Evolutionary conservation across 1,140 invertebrate genomes (phyloP).

Genomic region (Papilio helenus): DNA sequence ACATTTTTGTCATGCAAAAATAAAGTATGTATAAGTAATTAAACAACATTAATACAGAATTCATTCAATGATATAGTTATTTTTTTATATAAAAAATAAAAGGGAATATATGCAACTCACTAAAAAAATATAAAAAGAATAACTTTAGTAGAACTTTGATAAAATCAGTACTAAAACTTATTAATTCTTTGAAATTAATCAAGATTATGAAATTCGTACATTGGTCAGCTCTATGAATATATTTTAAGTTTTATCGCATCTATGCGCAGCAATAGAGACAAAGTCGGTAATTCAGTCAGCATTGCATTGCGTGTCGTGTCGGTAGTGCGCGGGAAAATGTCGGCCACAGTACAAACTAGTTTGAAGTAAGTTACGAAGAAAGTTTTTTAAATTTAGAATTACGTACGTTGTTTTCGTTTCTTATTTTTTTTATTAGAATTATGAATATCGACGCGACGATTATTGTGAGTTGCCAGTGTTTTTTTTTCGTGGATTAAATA

Average conservation of each 20-base stretch:
- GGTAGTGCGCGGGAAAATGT: constrained; percentile 56
- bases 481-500: background rate
- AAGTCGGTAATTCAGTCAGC: constrained; percentile 44
- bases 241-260: background rate
- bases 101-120: too few species aligned
- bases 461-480: background rate
- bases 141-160: too few species aligned
- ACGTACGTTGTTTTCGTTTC: background rate
- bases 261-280: background rate
- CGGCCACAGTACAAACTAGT: constrained; percentile 67
- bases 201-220: too few species aligned
- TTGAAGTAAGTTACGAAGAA: constrained; percentile 73
- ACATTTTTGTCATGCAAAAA: too few species aligned
- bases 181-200: too few species aligned
- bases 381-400: constrained; percentile 51
- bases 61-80: too few species aligned
- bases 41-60: too few species aligned
- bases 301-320: constrained; percentile 45
- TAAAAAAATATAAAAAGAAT: too few species aligned
- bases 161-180: too few species aligned
- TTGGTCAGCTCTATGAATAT: constrained; percentile 7
- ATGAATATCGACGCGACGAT: background rate
- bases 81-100: too few species aligned
- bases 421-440: background rate
- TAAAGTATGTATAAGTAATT: too few species aligned